Conservation (phyloP, 2,888 invertebrate genomes). For the Eupithecia vulgata region DNA sequence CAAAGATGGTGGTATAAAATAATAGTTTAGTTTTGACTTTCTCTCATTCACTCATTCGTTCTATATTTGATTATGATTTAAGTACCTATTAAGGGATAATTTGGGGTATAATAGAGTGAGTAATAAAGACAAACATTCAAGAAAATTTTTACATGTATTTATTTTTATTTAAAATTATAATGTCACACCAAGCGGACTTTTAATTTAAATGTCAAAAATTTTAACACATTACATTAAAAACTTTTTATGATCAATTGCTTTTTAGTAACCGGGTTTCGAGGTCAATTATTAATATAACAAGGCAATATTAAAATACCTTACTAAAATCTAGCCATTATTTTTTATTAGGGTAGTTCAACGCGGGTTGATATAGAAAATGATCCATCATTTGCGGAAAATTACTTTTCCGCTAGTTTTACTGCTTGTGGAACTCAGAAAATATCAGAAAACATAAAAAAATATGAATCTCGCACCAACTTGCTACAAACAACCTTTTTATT, state of each 20-base stretch:
- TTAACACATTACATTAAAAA: slow-evolving; percentile 42
- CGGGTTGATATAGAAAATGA: too few species aligned
- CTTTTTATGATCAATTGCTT: slow-evolving; percentile 29
- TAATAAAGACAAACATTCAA: neutral
- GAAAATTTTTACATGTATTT: neutral
- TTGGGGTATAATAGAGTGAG: neutral
- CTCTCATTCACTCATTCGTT: neutral
- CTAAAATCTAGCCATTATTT: neutral
- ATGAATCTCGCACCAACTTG: too few species aligned
- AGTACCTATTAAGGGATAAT: neutral
- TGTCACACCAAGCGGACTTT: slow-evolving; percentile 44
- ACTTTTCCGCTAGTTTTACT: too few species aligned
- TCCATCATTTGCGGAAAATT: too few species aligned
- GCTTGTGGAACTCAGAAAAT: too few species aligned
- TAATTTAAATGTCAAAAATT: slow-evolving; percentile 45
- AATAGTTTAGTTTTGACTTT: neutral
- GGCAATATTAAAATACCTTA: neutral
- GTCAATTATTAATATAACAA: slow-evolving; percentile 21
- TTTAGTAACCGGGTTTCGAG: slow-evolving; percentile 36
- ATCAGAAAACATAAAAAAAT: too few species aligned
- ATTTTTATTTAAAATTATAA: neutral
- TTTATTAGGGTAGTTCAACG: too few species aligned
- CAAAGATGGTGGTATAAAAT: neutral
- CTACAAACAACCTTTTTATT: too few species aligned
- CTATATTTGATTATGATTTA: neutral